Base-by-base conservation (phyloP, 2,888 invertebrate genomes). In the Cheilosia pagana region DNA sequence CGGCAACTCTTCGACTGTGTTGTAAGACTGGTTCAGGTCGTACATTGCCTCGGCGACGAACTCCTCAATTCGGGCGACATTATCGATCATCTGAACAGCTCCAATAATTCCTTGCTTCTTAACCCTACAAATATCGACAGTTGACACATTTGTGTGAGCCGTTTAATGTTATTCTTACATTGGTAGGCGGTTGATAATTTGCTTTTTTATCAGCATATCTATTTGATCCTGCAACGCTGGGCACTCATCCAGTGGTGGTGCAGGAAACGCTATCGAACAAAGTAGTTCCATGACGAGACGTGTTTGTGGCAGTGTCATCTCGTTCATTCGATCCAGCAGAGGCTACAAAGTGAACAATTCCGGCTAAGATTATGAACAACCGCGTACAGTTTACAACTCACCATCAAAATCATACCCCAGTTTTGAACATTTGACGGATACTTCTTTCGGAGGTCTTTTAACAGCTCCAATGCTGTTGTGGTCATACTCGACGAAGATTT, bases 121-220 rank as follows among this genome's bases (percentile, higher is more conserved):
- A 7, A 94, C 93, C 91, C 92, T 91, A 35, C 93, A 92, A 88
- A 88, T 87, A 60, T 88, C 87, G 74, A 87, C 28, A 45, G 70
- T 21, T 35, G 2, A 31, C 10, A 31, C 31, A 31, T 31, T 8
- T 31, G 1, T 1, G 3, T 35, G 35, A 35, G 12, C 10, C 10
- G 5, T 8, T 3, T 3, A 23, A 14, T 8, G 25, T 5, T 25
- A 25, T 79, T 87, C 91, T 90, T 90, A 93, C 92, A 92, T 91
- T 21, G 93, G 93, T 87, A 94, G 94, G 3, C 94, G 93, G 89
- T 94, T 95, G 2, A 95, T 94, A 43, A 98, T 92, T 91, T 97
- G 96, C 90, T 98, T 98, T 87, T 95, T 94, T n/a, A 97, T 94
- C 19, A 97, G 92, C 93, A 98, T 97, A 89, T 95, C 95, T 65